Evolutionary conservation across 2,113 vertebrate genomes (phyloP).

Genomic region (Psilopsiagon aurifrons): DNA sequence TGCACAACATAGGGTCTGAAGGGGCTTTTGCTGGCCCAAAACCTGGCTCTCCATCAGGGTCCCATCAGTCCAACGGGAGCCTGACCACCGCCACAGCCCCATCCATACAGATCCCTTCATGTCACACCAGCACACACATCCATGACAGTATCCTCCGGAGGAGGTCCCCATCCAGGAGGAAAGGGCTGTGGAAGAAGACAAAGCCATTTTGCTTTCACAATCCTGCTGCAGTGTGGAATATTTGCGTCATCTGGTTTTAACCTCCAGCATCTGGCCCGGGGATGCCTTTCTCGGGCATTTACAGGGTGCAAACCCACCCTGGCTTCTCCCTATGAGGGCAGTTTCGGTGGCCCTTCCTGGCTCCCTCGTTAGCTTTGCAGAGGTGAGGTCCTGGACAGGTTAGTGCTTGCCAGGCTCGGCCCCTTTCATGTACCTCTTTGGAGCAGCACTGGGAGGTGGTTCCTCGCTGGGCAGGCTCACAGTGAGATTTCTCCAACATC

Average conservation of each 20-base stretch:
- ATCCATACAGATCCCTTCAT: fast-evolving
- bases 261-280: not conserved
- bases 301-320: not conserved
- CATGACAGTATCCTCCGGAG: not conserved
- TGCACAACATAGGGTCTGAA: not conserved
- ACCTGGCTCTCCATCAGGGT: not conserved
- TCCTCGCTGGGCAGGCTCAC: not conserved
- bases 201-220: not conserved
- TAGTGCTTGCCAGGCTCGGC: not conserved
- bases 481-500: not conserved
- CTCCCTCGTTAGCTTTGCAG: not conserved
- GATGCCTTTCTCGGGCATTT: not conserved
- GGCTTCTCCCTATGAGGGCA: not conserved
- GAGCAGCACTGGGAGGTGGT: not conserved
- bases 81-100: not conserved
- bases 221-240: not conserved
- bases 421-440: not conserved
- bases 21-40: not conserved
- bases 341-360: not conserved
- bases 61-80: not conserved
- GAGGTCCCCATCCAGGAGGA: not conserved
- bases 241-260: not conserved
- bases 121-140: not conserved
- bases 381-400: not conserved
- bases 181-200: not conserved